A percentile compares a stretch with the other conserved stretches of the same genome.
phyloP scores from a whole-genome alignment of 2,888 invertebrate species.

The Trichogramma evanescens region DNA sequence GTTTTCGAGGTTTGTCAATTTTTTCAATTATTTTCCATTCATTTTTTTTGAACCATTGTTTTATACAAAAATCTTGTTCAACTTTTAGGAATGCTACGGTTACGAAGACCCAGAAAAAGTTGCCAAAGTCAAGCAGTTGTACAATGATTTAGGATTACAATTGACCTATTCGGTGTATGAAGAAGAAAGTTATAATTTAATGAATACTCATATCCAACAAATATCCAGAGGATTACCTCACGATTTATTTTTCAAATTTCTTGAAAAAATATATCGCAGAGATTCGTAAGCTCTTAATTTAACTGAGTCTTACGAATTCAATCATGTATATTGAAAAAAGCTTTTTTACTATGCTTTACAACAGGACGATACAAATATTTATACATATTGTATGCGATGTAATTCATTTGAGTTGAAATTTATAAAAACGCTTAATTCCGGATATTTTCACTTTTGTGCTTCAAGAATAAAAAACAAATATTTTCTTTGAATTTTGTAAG shows the following conservation, averaged over 20 bases:
- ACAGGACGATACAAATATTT: no score
- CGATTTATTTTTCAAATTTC: conserved; percentile 71
- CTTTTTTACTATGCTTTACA: no score
- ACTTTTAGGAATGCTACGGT: conserved; percentile 64
- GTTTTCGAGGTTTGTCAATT: conserved; percentile 54
- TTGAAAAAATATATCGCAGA: conserved; percentile 74
- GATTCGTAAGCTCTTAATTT: conserved; percentile 51
- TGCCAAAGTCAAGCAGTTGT: conserved; percentile 65
- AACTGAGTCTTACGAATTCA: no score
- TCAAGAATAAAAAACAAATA: no score
- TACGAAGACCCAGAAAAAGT: conserved; percentile 59
- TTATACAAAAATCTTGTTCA: neutral
- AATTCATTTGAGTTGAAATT: no score
- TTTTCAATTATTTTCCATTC: neutral
- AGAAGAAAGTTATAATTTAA: conserved; percentile 74
- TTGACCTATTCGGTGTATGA: conserved; percentile 74
- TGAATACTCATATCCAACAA: conserved; percentile 77
- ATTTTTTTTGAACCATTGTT: neutral
- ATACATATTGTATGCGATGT: no score
- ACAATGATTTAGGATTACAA: conserved; percentile 69
- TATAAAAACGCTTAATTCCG: no score
- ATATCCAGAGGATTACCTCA: conserved; percentile 75
- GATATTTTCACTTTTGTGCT: no score
- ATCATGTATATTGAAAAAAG: no score
- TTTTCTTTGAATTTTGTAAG: no score